phyloP scores from a whole-genome alignment of 2,797 vertebrate species.

The Chaunax sp. region DNA sequence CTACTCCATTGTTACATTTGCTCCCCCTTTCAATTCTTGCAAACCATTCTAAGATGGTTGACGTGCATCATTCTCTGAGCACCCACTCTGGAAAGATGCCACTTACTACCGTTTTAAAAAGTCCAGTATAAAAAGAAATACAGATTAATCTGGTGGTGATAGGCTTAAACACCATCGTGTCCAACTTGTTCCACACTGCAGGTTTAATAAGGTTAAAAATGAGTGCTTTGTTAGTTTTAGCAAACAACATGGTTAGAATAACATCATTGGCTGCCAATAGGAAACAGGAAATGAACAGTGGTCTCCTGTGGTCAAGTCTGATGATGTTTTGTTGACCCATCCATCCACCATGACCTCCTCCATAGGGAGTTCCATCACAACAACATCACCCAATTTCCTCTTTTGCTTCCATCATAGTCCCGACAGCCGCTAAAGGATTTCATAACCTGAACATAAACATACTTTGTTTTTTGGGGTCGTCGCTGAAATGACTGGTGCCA shows the following conservation, averaged over 20 bases:
- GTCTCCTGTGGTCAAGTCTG: not conserved
- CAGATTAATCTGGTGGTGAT: too few relatives aligned
- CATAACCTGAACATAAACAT: not conserved
- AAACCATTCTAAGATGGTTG: too few relatives aligned
- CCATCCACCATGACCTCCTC: not conserved
- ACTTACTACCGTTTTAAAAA: too few relatives aligned
- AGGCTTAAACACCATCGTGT: too few relatives aligned
- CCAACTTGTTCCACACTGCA: too few relatives aligned
- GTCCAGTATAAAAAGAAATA: too few relatives aligned
- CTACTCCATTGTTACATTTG: too few relatives aligned
- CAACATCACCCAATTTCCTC: not conserved
- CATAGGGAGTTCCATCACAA: not conserved
- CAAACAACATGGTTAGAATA: too few relatives aligned
- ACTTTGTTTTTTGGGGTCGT: not conserved
- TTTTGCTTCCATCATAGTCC: not conserved
- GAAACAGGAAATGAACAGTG: not conserved
- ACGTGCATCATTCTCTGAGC: too few relatives aligned
- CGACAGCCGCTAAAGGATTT: not conserved
- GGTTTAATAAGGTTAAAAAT: not conserved
- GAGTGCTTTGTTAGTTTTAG: not conserved
- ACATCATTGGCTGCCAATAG: not conserved
- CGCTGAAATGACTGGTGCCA: not conserved
- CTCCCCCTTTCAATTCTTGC: too few relatives aligned
- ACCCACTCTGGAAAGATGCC: too few relatives aligned
- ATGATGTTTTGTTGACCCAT: not conserved